Evolutionary conservation across 2,797 vertebrate species (phyloP).

Genomic region (Urophycis tenuis): DNA sequence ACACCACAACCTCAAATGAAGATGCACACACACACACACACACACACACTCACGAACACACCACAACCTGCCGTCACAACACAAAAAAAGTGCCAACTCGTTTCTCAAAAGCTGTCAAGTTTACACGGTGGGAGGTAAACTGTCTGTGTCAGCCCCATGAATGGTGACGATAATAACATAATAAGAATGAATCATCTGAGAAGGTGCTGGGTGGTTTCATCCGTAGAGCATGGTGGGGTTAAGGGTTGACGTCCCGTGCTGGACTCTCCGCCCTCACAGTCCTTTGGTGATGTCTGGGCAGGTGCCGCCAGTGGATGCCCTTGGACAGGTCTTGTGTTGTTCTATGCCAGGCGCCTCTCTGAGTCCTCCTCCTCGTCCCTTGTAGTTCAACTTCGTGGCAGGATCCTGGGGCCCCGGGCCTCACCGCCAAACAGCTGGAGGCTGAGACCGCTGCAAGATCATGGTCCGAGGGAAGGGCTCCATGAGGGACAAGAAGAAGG

Average conservation of each 20-base stretch:
- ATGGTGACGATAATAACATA: no score
- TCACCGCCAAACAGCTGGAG: slow-evolving; percentile 97
- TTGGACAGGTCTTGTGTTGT: no score
- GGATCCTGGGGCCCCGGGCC: slow-evolving; percentile 97
- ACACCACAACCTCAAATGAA: neutral
- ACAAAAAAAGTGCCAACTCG: neutral
- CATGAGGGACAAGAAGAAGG: slow-evolving; percentile 99
- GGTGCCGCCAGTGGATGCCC: no score
- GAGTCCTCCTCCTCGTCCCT: slow-evolving; percentile 9
- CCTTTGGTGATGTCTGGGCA: neutral
- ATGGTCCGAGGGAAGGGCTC: slow-evolving; percentile 99
- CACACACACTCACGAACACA: slow-evolving; percentile 17
- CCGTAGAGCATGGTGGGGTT: neutral
- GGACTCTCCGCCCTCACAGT: neutral
- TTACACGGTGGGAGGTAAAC: neutral
- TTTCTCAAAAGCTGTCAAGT: neutral
- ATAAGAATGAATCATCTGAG: no score
- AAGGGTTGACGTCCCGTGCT: no score
- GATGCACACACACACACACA: slow-evolving; percentile 17
- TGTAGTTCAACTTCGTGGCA: slow-evolving; percentile 92
- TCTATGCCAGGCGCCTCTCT: neutral
- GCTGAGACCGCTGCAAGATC: slow-evolving; percentile 98
- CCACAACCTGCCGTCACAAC: neutral
- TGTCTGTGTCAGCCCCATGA: neutral
- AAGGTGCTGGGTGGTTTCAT: neutral